Percentiles rank a stretch among this genome's conserved stretches.
Evolutionary conservation across 2,888 invertebrate genomes (phyloP).

Genomic region (Opisthograptis luteolata): DNA sequence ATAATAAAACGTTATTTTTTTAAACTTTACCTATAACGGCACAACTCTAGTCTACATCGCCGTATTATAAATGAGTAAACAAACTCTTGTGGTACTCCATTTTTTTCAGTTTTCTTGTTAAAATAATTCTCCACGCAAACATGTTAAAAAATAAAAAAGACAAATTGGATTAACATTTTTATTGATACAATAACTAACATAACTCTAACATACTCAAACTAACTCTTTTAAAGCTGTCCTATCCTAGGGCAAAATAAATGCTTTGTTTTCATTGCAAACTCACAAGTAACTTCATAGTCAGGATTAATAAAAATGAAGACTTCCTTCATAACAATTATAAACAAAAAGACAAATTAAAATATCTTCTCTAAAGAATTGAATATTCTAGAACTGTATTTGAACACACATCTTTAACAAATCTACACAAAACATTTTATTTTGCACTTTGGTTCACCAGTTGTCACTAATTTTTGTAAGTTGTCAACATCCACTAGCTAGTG

Average conservation of each 20-base stretch:
- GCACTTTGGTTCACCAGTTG: conserved; percentile 23
- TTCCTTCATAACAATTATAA: not conserved
- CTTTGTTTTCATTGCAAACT: conserved; percentile 41
- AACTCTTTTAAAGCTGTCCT: conserved; percentile 75
- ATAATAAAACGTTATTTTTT: too few species aligned
- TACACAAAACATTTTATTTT: conserved; percentile 26
- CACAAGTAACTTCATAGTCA: conserved; percentile 7
- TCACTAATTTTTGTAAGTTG: conserved; percentile 11
- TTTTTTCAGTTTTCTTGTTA: too few species aligned
- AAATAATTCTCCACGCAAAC: too few species aligned
- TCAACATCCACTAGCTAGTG: not conserved
- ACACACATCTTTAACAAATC: conserved; percentile 1
- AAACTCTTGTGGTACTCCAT: too few species aligned
- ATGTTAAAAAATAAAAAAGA: conserved; percentile 31
- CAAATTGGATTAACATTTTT: conserved; percentile 54
- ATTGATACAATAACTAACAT: conserved; percentile 64
- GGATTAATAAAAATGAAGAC: not conserved
- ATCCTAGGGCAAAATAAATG: conserved; percentile 70
- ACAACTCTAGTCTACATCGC: too few species aligned
- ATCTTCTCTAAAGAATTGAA: conserved; percentile 2
- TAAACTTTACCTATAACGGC: too few species aligned
- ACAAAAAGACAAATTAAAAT: conserved; percentile 7
- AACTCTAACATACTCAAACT: conserved; percentile 65
- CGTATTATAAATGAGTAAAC: too few species aligned
- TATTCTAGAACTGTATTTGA: not conserved